Evolutionary conservation across 2,797 vertebrate genomes (phyloP).

Genomic region (Clarias fuscus): DNA sequence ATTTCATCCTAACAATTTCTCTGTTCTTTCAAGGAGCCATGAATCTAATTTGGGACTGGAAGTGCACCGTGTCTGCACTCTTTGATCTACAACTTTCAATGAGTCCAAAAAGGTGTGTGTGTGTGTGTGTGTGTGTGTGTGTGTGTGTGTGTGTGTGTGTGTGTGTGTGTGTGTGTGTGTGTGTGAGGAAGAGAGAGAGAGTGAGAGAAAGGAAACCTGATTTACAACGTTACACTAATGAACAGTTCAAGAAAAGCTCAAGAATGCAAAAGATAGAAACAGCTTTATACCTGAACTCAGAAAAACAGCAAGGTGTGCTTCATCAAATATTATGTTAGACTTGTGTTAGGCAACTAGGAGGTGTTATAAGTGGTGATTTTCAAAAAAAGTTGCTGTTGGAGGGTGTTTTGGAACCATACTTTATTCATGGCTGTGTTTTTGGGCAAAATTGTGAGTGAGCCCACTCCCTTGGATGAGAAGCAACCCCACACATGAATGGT

Average conservation of each 20-base stretch:
- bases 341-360: not conserved
- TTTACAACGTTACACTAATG: not conserved
- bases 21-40: slow-evolving; percentile 73
- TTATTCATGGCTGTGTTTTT: too few relatives aligned
- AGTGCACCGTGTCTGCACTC: slow-evolving; percentile 64
- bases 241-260: not conserved
- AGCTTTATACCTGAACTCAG: not conserved
- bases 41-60: slow-evolving; percentile 72
- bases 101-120: slow-evolving; percentile 60
- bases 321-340: not conserved
- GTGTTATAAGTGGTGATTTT: not conserved
- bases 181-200: not conserved
- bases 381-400: too few relatives aligned
- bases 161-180: not conserved
- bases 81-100: slow-evolving; percentile 72
- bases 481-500: too few relatives aligned
- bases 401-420: too few relatives aligned
- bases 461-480: too few relatives aligned
- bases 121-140: not conserved
- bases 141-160: too few relatives aligned
- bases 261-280: not conserved
- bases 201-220: not conserved
- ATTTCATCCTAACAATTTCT: slow-evolving; percentile 70
- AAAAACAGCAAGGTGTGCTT: not conserved
- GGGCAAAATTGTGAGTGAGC: too few relatives aligned